Base-by-base conservation (phyloP, 2,888 invertebrate genomes). In the Nymphalis urticae region DNA sequence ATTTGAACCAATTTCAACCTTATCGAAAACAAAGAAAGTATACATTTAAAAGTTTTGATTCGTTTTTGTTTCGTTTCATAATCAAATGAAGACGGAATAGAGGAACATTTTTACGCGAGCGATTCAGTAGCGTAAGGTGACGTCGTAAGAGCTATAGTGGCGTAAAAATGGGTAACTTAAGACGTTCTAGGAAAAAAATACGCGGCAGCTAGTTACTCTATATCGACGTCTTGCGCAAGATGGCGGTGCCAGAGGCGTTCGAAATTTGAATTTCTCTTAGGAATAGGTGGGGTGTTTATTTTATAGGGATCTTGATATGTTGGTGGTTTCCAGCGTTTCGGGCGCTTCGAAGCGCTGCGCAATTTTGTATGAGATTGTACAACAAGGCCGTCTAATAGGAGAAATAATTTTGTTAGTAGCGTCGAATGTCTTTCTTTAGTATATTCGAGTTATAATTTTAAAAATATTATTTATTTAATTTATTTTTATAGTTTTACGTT, bases 221-320 rank as follows among this genome's bases (percentile, higher is more conserved):
- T 89, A 90, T 89, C 88, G 91, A 88, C 90, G 90, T 92, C 92
- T 92, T 91, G 86, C 85, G 82, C 92, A 92, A 92, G 89, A 92
- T 92, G 92, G 92, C 91, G 91, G 87, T 78, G 80, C 80, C 77
- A 85, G 83, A 85, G 88, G 90, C 89, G 89, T 89, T 90, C 86
- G 86, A 83, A 89, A 89, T 91, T 92, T 85, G 86, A 91, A 90
- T 90, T 90, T 90, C 91, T 90, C 90, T 73, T 85, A 89, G 91
- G 89, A 90, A 89, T 89, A 88, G 85, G 85, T 85, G 86, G 87
- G 90, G 85, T 87, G 84, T 83, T 81, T 82, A 81, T 83, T 83
- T 79, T 77, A 77, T 78, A 75, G 79, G 79, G 79, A 72, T 78
- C 71, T 72, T 70, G 66, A 59, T 65, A 21, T 53, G 61, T 68